phyloP scores from a whole-genome alignment of 2,888 invertebrate species.

The Noctua fimbriata region DNA sequence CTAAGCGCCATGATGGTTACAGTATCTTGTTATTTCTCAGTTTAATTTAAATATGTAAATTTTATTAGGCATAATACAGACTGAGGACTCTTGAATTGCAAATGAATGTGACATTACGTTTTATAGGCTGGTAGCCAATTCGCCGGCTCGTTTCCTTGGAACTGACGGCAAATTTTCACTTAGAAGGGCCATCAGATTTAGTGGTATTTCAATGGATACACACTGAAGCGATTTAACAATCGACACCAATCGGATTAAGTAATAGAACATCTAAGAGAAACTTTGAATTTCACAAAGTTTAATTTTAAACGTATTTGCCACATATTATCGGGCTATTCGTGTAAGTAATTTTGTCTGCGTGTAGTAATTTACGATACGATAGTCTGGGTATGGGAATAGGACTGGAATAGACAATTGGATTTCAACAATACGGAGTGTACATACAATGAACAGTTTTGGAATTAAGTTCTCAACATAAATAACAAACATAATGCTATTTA shows the following conservation, averaged over 20 bases:
- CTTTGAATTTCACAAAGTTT: slow-evolving; percentile 42
- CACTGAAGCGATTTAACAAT: slow-evolving; percentile 69
- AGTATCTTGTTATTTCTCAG: slow-evolving; percentile 89
- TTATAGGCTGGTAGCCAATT: slow-evolving; percentile 90
- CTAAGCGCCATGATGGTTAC: slow-evolving; percentile 83
- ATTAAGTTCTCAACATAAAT: slow-evolving; percentile 54
- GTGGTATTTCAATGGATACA: slow-evolving; percentile 77
- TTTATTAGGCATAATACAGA: slow-evolving; percentile 90
- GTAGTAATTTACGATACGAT: slow-evolving; percentile 59
- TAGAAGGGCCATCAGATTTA: slow-evolving; percentile 81
- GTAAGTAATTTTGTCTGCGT: slow-evolving; percentile 56
- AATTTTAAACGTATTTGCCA: slow-evolving; percentile 43
- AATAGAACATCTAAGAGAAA: slow-evolving; percentile 39
- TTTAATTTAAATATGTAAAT: slow-evolving; percentile 91
- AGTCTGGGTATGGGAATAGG: slow-evolving; percentile 50
- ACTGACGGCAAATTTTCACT: slow-evolving; percentile 88
- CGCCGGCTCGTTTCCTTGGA: slow-evolving; percentile 85
- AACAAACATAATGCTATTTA: slow-evolving; percentile 44
- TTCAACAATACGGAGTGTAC: slow-evolving; percentile 53
- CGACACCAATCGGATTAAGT: slow-evolving; percentile 69
- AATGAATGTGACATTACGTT: slow-evolving; percentile 90
- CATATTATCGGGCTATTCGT: slow-evolving; percentile 41
- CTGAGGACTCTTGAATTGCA: slow-evolving; percentile 90
- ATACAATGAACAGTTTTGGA: slow-evolving; percentile 51
- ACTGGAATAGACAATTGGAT: slow-evolving; percentile 47